Evolutionary conservation across 1,140 invertebrate species (phyloP), one percentile per base, ranked within the genome.

Genomic region (Dufourea novaeangliae): DNA sequence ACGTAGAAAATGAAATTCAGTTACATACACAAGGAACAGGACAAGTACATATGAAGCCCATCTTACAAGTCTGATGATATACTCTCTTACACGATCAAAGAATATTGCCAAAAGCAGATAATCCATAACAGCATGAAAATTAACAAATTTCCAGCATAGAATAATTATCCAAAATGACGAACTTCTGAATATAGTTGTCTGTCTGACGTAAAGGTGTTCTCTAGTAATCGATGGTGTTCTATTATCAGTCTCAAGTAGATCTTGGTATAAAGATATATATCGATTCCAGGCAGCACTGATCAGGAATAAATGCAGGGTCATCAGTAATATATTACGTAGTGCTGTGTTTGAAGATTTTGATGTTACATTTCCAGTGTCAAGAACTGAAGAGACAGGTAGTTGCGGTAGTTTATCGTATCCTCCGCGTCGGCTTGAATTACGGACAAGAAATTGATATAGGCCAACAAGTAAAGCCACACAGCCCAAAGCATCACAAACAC

Each of bases 261-360:
- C 94, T 82, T 97, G 96, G 87, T 97, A 97, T 1, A 96, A 88
- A 61, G 94, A 94, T 83, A 97, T 96, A 77, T 96, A 97, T 14
- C 96, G 94, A 92, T 97, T 97, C 96, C 96, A 97, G 4, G 94
- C 94, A 76, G 95, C 91, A 8, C 96, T 96, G 63, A 95, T 95
- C 1, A 97, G 86, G 37, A 96, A 84, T 80, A 97, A 91, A 86
- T 96, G 96, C 5, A 95, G 94, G 22, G 94, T 94, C 72, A 96
- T 95, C 79, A 95, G 93, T 20, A 94, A 88, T 34, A 96, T 90
- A 64, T 95, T 95, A 78, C 94, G 93, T 1, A 94, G 32, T 10
- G 76, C 79, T n/a, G 66, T 59, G 14, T 73, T 85, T 14, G 69
- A 71, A 20, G 27, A 67, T 34, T 81, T 81, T 12, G 39, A 29